Conservation (phyloP, 2,888 invertebrate genomes). For the Emmelina monodactyla region DNA sequence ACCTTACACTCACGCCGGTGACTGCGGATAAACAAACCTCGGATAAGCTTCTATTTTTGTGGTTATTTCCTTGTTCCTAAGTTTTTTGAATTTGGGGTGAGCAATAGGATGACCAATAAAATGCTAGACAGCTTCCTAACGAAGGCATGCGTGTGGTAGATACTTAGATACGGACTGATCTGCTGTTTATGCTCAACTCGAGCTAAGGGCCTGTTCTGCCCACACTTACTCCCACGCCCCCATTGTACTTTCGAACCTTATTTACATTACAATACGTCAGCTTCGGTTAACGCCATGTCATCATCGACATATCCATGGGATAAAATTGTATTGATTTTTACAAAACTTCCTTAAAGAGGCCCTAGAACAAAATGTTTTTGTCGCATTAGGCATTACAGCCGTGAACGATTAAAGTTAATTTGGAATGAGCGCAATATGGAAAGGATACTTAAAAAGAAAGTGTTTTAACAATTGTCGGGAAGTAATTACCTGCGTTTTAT, state of each 20-base stretch:
- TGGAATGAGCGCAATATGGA: too few relatives aligned
- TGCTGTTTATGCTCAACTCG: constrained; percentile 38
- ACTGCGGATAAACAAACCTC: constrained; percentile 21
- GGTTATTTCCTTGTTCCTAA: too few relatives aligned
- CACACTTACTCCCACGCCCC: constrained; percentile 36
- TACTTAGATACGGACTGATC: constrained; percentile 23
- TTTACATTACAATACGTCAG: constrained; percentile 57
- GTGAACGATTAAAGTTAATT: too few relatives aligned
- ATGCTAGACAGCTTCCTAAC: background rate
- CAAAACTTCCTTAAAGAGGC: too few relatives aligned
- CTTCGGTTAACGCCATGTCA: constrained; percentile 43
- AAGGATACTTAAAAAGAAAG: too few relatives aligned
- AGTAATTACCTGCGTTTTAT: too few relatives aligned
- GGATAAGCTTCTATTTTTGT: background rate
- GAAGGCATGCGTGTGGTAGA: constrained; percentile 19
- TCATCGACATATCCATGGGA: constrained; percentile 21
- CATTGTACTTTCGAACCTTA: constrained; percentile 53
- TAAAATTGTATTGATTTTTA: too few relatives aligned
- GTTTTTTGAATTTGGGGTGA: too few relatives aligned
- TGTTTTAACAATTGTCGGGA: too few relatives aligned
- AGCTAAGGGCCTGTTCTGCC: constrained; percentile 36
- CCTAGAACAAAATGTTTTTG: too few relatives aligned
- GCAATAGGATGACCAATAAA: background rate
- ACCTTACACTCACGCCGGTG: constrained; percentile 41
- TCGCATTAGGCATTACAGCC: too few relatives aligned